phyloP scores from a whole-genome alignment of 2,797 vertebrate species.

The Enteromius anoplus region DNA sequence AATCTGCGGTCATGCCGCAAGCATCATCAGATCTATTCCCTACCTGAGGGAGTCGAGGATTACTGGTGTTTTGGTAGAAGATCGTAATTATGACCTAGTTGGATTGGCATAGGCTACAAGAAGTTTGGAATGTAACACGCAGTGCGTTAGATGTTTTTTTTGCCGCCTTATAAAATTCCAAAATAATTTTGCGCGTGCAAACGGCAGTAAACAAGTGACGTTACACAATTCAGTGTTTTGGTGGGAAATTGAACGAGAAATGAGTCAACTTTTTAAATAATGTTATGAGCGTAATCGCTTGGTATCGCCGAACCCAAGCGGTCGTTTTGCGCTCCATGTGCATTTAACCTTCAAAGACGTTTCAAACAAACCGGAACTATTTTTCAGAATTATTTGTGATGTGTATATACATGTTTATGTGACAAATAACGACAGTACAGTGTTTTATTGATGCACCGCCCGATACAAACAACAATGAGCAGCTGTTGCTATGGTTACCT shows the following conservation, averaged over 20 bases:
- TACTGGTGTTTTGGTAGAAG: not conserved
- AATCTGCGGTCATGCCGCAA: slow-evolving; percentile 71
- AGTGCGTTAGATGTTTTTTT: not conserved
- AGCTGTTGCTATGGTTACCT: slow-evolving; percentile 20
- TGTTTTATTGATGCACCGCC: not conserved
- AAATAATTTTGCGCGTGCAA: not conserved
- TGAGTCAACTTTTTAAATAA: not conserved
- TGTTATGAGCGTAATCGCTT: not conserved
- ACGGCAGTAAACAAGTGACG: slow-evolving; percentile 1
- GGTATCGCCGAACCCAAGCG: not conserved
- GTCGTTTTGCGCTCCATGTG: not conserved
- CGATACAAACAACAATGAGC: not conserved
- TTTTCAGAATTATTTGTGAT: not conserved
- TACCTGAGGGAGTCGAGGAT: slow-evolving; percentile 48
- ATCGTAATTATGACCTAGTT: slow-evolving; percentile 13
- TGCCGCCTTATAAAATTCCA: not conserved
- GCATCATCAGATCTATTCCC: slow-evolving; percentile 64
- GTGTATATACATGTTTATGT: not conserved
- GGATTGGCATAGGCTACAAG: not conserved
- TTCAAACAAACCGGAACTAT: not conserved
- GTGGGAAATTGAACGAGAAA: not conserved
- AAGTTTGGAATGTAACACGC: not conserved
- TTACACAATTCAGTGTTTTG: not conserved
- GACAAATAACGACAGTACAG: not conserved
- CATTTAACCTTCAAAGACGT: not conserved